Base-by-base conservation (phyloP, 2,888 invertebrate genomes). In the Chaetoderma sp. region DNA sequence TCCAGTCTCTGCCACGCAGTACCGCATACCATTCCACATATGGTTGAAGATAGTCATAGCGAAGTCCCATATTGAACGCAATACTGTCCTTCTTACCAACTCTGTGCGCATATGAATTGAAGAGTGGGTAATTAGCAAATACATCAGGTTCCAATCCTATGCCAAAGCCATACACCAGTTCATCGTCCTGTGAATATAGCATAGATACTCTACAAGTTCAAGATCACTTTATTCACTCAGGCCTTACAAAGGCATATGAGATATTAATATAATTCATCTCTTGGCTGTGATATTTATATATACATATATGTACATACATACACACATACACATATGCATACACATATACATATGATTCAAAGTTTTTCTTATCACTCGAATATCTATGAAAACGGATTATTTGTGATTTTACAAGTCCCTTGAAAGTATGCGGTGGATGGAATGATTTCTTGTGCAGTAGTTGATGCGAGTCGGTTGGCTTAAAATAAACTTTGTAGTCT, bases 31-130 rank as follows among this genome's bases (percentile, higher is more conserved):
- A 73, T 57, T 73, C 73, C 1, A 68, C 66, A 42, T 44, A 61
- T 10, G 54, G 54, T 27, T 54, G 33, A 49, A 71, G 60, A 47
- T 71, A 73, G 57, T 73, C 49, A 61, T 73, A 73, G 54, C 65
- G 60, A 13, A 71, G 50, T 6, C 67, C 62, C 1, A 73, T 27
- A 30, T 73, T 71, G 33, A 67, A 67, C 0, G 73, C 59, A 36
- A 57, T 60, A 8, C 32, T 23, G 23, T 65, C 67, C 2, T 18
- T 2, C 8, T 30, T 16, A 10, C 58, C 63, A 47, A 68, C 66
- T 56, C 47, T 61, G 61, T 56, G 69, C 39, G 73, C 71, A 45
- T 73, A 73, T 10, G 73, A 71, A 42, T 67, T 63, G 49, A 69
- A 71, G 25, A 57, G 60, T 23, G 56, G 18, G 56, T 56, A 68